phyloP scores from a whole-genome alignment of 1,140 invertebrate species.

The Periplaneta americana region DNA sequence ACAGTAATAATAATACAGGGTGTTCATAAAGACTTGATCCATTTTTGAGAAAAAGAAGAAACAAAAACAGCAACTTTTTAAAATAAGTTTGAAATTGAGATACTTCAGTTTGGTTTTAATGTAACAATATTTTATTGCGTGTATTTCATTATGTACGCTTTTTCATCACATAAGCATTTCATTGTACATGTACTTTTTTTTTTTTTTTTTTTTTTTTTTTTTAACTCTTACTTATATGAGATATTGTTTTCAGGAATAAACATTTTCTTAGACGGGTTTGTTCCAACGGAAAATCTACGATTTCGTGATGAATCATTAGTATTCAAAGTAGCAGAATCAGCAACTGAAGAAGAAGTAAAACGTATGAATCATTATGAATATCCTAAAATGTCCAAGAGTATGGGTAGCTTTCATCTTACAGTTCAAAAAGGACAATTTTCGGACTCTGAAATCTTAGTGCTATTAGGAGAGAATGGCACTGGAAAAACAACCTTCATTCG shows the following conservation, averaged over 20 bases:
- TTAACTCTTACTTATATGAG: too few species aligned
- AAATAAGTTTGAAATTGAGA: too few species aligned
- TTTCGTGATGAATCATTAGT: slow-evolving; percentile 95
- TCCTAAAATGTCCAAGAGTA: slow-evolving; percentile 78
- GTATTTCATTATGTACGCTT: too few species aligned
- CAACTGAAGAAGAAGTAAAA: slow-evolving; percentile 95
- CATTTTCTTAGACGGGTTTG: slow-evolving; percentile 99
- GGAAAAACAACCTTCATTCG: slow-evolving; percentile 99
- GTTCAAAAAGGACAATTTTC: slow-evolving; percentile 93
- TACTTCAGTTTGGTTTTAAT: too few species aligned
- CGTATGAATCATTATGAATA: slow-evolving; percentile 95
- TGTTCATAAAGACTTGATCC: too few species aligned
- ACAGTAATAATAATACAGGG: too few species aligned
- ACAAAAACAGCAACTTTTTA: too few species aligned
- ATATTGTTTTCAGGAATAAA: slow-evolving; percentile 74
- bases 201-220: too few species aligned
- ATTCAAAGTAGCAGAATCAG: slow-evolving; percentile 98
- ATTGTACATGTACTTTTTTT: too few species aligned
- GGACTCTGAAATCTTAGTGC: slow-evolving; percentile 98
- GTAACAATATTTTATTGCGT: too few species aligned
- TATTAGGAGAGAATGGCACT: slow-evolving; percentile 98
- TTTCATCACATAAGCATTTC: too few species aligned
- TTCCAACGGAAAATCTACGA: slow-evolving; percentile 98
- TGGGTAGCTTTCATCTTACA: slow-evolving; percentile 76
- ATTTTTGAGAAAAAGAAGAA: too few species aligned